Evolutionary conservation across 2,797 vertebrate genomes (phyloP), one percentile per base, ranked within the genome.

Genomic region (Cryptoblepharus egeriae): DNA sequence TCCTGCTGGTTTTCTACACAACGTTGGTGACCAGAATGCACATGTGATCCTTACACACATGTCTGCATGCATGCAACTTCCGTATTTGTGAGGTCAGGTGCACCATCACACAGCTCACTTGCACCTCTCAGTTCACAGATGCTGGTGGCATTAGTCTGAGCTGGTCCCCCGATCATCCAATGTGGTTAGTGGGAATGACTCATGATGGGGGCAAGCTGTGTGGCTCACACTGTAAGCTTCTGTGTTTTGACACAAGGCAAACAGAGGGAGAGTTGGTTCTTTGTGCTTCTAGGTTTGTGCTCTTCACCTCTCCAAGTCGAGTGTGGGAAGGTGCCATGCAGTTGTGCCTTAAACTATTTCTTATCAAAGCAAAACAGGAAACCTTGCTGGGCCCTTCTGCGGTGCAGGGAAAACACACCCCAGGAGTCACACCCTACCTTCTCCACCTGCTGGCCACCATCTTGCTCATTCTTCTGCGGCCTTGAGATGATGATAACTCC

Each of bases 401-500:
- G 24, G n/a, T 35, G n/a, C n/a, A 30, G 58, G 22, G 67, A 6
- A 1, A 24, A 28, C 7, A 16, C 15, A 75, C 52, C 42, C 18
- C 74, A 0, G 2, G 80, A 45, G 68, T 77, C 60, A n/a, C 79
- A 81, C 80, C 93, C 95, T 98, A 99, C 98, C 98, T 99, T 99
- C 94, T 98, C 97, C 92, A 98, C 95, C 80, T 96, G 95, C 87
- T 97, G 96, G 71, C 85, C 95, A 91, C 94, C 92, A 79, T 94
- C 96, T 86, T 95, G 95, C 85, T 96, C 91, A 74, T 96, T 95
- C 75, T 96, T 95, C 71, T 92, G 94, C 3, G 98, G 97, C 89
- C 96, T 97, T 88, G 97, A 97, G 86, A 97, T 97, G 90, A 99
- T 96, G 86, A 97, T 82, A 74, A 98, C 93, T 45, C 98, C 98